Percentiles rank a stretch among this genome's conserved stretches.
phyloP scores from a whole-genome alignment of 1,140 invertebrate genomes.

The Meloidogyne chitwoodi region DNA sequence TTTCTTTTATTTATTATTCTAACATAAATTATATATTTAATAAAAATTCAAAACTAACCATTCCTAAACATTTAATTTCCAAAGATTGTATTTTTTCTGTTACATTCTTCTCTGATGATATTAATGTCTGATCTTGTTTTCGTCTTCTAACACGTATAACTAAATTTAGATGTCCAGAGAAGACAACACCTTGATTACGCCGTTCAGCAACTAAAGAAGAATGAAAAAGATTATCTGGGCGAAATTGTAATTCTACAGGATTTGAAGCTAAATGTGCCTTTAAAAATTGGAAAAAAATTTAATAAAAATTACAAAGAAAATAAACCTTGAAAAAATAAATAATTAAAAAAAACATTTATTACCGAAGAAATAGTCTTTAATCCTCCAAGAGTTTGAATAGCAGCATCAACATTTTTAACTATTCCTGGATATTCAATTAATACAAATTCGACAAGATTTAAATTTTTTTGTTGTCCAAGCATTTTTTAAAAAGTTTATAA shows the following conservation, averaged over 20 bases:
- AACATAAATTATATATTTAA: too few relatives aligned
- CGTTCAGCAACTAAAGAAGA: constrained; percentile 39
- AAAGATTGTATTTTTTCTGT: constrained; percentile 23
- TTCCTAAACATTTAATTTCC: constrained; percentile 43
- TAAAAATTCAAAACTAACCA: too few relatives aligned
- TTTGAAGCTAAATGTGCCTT: constrained; percentile 38
- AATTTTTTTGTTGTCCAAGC: background rate
- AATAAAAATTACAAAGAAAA: constrained; percentile 14
- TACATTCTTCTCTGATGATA: background rate
- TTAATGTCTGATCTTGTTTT: background rate
- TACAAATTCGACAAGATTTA: constrained; percentile 26
- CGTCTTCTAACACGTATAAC: constrained; percentile 43
- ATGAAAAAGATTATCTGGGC: constrained; percentile 49
- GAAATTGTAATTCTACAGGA: constrained; percentile 45
- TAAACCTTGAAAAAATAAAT: constrained; percentile 14
- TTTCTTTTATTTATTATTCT: too few relatives aligned
- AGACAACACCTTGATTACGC: constrained; percentile 24
- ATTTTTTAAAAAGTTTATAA: background rate
- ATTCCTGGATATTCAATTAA: constrained; percentile 54
- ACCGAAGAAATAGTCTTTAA: constrained; percentile 32
- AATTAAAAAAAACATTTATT: background rate
- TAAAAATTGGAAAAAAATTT: constrained; percentile 32
- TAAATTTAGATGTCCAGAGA: constrained; percentile 47
- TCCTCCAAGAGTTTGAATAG: constrained; percentile 51
- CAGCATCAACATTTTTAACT: constrained; percentile 47